Conservation (phyloP, 1,140 invertebrate species). For the Marisa cornuarietis region DNA sequence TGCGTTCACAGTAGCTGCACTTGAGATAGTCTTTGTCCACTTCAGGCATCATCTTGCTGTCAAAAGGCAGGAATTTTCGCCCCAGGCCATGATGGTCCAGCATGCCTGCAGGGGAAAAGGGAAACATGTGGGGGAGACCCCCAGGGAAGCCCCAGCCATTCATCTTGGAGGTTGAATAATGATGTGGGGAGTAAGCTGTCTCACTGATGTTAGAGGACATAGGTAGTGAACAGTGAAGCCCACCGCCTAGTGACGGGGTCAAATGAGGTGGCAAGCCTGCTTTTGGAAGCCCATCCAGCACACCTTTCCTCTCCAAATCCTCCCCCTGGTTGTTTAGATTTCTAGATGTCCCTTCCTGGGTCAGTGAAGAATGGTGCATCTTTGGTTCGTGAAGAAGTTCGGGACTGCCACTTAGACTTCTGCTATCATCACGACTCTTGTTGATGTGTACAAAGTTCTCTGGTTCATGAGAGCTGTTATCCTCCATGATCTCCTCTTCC, state of each 20-base stretch:
- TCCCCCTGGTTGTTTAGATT: background rate
- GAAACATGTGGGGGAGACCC: slow-evolving; percentile 49
- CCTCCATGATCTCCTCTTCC: slow-evolving; percentile 28
- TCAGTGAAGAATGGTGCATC: background rate
- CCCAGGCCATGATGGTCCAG: slow-evolving; percentile 49
- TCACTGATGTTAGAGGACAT: slow-evolving; percentile 42
- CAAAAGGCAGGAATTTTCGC: slow-evolving; percentile 53
- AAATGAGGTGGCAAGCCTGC: background rate
- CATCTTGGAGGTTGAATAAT: slow-evolving; percentile 29
- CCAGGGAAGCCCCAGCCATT: slow-evolving; percentile 47
- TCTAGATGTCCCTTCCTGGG: background rate
- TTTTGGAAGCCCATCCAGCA: slow-evolving; percentile 4
- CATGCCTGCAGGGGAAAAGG: slow-evolving; percentile 47
- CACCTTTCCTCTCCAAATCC: background rate
- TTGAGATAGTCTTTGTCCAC: slow-evolving; percentile 63
- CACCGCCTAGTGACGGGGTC: slow-evolving; percentile 3
- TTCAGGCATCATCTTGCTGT: slow-evolving; percentile 50
- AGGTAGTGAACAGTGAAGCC: slow-evolving; percentile 19
- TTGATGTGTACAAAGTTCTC: slow-evolving; percentile 16
- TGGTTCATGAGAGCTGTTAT: slow-evolving; percentile 4
- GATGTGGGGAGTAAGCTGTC: slow-evolving; percentile 41
- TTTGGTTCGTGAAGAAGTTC: slow-evolving; percentile 17
- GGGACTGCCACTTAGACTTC: slow-evolving; percentile 18
- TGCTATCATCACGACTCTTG: slow-evolving; percentile 4
- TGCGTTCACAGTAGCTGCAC: slow-evolving; percentile 62